Conservation (phyloP, 2,113 vertebrate genomes). For the Ceratotherium simum region DNA sequence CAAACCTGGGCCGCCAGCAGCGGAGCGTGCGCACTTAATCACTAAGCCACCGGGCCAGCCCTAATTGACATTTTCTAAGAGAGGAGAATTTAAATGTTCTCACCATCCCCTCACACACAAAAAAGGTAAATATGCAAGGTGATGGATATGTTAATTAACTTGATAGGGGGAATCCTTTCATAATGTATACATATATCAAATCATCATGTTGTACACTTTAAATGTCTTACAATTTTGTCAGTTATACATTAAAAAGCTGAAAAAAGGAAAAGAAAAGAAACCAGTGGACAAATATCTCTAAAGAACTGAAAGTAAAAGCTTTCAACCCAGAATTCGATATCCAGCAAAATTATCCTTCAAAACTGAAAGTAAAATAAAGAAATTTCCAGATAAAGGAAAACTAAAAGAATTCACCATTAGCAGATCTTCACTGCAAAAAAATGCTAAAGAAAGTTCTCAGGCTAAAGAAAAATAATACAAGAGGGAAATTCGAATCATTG, state of each 20-base stretch:
- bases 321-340: background rate
- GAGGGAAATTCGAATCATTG: background rate
- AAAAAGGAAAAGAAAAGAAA: background rate
- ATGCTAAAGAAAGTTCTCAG: background rate
- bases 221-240: background rate
- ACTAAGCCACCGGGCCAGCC: too few relatives aligned
- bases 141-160: background rate
- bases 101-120: fast-evolving
- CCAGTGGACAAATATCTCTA: background rate
- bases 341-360: background rate
- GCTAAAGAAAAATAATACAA: background rate
- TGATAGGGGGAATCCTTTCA: conserved; percentile 1
- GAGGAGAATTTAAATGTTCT: background rate
- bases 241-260: background rate
- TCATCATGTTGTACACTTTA: background rate
- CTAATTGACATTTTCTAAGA: background rate
- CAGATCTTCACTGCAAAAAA: background rate
- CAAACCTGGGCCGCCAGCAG: too few relatives aligned
- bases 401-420: background rate
- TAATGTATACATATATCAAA: background rate
- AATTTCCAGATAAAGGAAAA: background rate
- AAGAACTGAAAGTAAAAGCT: conserved; percentile 12
- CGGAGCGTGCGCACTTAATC: too few relatives aligned
- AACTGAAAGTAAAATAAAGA: background rate
- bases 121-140: background rate